Conservation (phyloP, 1,140 invertebrate genomes). For the Lordiphosa stackelbergi region DNA sequence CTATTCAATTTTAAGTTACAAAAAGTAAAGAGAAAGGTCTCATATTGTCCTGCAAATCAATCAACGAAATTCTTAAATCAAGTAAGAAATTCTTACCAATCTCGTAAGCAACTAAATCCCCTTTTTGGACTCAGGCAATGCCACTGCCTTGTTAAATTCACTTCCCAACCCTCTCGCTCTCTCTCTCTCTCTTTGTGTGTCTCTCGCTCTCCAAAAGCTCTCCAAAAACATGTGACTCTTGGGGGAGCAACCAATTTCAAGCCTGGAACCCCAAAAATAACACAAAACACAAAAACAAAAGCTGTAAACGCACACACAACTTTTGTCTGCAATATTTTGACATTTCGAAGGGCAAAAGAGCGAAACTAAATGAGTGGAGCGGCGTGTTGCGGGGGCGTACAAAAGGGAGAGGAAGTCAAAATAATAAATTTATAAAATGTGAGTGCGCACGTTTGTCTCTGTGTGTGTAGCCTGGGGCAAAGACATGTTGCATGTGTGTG, state of each 20-base stretch:
- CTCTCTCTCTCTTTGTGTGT: not conserved
- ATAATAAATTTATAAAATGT: slow-evolving; percentile 63
- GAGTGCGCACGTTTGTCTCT: slow-evolving; percentile 2
- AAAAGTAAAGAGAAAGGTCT: no score
- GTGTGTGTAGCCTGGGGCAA: slow-evolving; percentile 17
- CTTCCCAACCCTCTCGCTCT: not conserved
- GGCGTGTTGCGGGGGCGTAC: not conserved
- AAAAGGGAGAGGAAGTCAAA: slow-evolving; percentile 28
- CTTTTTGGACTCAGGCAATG: not conserved
- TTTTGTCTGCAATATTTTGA: slow-evolving; percentile 69
- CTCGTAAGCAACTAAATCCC: no score
- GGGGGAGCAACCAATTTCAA: slow-evolving; percentile 12
- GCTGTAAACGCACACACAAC: slow-evolving; percentile 12
- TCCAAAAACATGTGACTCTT: slow-evolving; percentile 60
- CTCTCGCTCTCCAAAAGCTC: not conserved
- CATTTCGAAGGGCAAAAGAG: slow-evolving; percentile 71
- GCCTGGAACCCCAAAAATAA: slow-evolving; percentile 36
- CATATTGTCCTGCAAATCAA: no score
- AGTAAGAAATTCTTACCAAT: no score
- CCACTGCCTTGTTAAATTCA: not conserved
- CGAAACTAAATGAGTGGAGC: slow-evolving; percentile 4
- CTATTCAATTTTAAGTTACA: no score
- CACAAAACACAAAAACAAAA: slow-evolving; percentile 19
- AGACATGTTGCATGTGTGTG: slow-evolving; percentile 39
- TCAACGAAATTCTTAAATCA: no score